These are phyloP conservation scores for Jacana jacana DNA, from an alignment of 2,113 vertebrate genomes.

Conservation along the genomic window DNA sequence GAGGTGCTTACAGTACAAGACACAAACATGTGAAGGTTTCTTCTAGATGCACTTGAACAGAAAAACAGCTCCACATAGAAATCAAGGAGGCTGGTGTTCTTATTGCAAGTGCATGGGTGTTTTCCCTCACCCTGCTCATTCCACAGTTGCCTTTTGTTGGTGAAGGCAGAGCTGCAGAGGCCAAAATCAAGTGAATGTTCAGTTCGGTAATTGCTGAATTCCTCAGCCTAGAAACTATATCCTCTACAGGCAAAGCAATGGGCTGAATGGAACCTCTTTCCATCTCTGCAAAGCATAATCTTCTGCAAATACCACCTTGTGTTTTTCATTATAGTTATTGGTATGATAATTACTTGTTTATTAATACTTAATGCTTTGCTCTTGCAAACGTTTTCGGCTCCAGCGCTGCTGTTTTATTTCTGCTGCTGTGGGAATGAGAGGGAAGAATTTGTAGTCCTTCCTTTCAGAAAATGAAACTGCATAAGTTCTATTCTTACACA, in stretches of 20 bases:
- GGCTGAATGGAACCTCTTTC: neutral
- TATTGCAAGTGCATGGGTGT: neutral
- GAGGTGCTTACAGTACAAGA: neutral
- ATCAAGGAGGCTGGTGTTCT: neutral
- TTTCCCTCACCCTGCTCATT: neutral
- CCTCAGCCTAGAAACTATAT: neutral
- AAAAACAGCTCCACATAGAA: neutral
- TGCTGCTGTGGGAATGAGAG: neutral
- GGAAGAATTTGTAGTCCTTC: neutral
- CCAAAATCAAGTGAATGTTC: neutral
- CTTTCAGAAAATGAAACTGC: neutral
- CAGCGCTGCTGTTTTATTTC: neutral
- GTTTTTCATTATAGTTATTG: neutral
- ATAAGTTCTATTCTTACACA: neutral
- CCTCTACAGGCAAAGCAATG: neutral
- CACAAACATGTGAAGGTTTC: neutral
- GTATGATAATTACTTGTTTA: slow-evolving; percentile 11
- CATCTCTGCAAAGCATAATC: neutral
- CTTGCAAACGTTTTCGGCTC: neutral
- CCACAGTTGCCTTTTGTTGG: neutral
- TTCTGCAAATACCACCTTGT: neutral
- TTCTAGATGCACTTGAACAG: neutral
- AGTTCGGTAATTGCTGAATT: neutral
- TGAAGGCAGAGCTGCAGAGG: neutral
- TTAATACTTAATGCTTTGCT: slow-evolving; percentile 21